Evolutionary conservation across 1,140 invertebrate species (phyloP).

Genomic region (Maconellicoccus hirsutus): DNA sequence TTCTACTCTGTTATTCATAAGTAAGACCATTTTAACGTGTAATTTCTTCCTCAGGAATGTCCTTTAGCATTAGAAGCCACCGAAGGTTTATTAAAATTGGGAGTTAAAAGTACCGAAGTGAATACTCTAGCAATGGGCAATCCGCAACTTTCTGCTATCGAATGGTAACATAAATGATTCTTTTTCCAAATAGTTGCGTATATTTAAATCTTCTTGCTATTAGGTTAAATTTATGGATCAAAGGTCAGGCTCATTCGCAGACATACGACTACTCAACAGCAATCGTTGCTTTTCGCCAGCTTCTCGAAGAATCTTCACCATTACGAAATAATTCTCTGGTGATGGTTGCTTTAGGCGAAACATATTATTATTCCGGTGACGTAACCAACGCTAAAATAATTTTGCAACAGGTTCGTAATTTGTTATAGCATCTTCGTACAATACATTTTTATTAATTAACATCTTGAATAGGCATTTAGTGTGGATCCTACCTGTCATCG

Average conservation of each 20-base stretch:
- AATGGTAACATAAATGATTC: slow-evolving; percentile 38
- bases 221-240: slow-evolving; percentile 56
- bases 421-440: slow-evolving; percentile 16
- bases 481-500: slow-evolving; percentile 32
- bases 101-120: slow-evolving; percentile 57
- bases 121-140: slow-evolving; percentile 50
- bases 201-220: background rate
- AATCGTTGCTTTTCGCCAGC: slow-evolving; percentile 44
- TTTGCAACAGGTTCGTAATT: slow-evolving; percentile 39
- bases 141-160: slow-evolving; percentile 34
- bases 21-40: no score
- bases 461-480: slow-evolving; percentile 29
- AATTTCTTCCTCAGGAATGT: slow-evolving; percentile 43
- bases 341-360: slow-evolving; percentile 50
- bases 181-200: background rate
- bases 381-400: slow-evolving; percentile 39
- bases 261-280: slow-evolving; percentile 50
- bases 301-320: slow-evolving; percentile 44
- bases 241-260: slow-evolving; percentile 50
- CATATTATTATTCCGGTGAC: slow-evolving; percentile 50
- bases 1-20: no score
- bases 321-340: slow-evolving; percentile 53
- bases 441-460: slow-evolving; percentile 19
- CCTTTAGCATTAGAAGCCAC: slow-evolving; percentile 59
- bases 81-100: slow-evolving; percentile 50